Base-by-base conservation (phyloP, 2,797 vertebrate species). In the Chelon auratus region DNA sequence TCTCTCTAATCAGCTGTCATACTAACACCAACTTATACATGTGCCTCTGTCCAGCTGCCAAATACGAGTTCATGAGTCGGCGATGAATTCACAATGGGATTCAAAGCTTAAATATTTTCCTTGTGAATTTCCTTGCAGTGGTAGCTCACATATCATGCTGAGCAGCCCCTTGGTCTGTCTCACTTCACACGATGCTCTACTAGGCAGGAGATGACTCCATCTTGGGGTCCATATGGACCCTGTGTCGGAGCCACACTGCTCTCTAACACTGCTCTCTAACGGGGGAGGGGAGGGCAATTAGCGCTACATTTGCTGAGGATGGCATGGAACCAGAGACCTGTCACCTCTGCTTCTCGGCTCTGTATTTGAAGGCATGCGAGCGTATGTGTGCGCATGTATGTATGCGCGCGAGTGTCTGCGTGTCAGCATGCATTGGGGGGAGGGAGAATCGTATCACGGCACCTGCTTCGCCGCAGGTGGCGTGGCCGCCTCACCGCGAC, bases 251-350 rank as follows among this genome's bases (percentile, higher is more conserved):
- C 72, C 77, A 77, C 69, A 64, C 85, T 85, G 80, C 69, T 84
- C 72, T 43, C 68, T 73, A 84, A 85, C 84, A 64, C 85, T 85
- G 80, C 69, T 84, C 72, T 43, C 68, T 73, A 84, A 85, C 84
- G 30, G 90, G 87, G 83, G 82, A 82, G 83, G 75, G 71, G 81
- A 88, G 67, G 80, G 82, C 91, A 93, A 94, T 94, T 94, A 94
- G 91, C 81, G 12, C 74, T 83, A 83, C 87, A 87, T 90, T 92
- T 87, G 85, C 89, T 85, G 80, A 86, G 72, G 87, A 87, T 94
- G 93, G 92, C 91, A 85, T 68, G 26, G 62, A 84, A 90, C 92
- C 92, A 93, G 85, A 80, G 89, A 88, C 85, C 90, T 85, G 87
- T 89, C 93, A 93, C 89, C 92, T 89, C 80, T 62, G 80, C 77